Conservation (phyloP, 2,888 invertebrate species). For the Eristalis arbustorum region DNA sequence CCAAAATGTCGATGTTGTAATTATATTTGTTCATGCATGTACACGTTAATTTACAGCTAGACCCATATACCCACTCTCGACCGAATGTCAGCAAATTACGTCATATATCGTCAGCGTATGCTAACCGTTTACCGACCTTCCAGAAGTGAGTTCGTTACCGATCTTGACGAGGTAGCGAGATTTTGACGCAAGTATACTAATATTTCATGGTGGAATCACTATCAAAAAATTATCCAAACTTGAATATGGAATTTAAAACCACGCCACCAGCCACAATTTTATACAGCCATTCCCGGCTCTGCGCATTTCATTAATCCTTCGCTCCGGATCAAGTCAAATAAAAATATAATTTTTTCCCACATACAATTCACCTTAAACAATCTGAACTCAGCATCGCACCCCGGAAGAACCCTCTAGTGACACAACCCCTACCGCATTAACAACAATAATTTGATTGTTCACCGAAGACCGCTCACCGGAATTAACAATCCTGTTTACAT, state of each 20-base stretch:
- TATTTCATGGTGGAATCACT: too few relatives aligned
- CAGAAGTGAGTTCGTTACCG: too few relatives aligned
- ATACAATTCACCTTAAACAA: constrained; percentile 65
- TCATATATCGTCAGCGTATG: too few relatives aligned
- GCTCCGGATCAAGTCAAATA: constrained; percentile 65
- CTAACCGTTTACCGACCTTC: too few relatives aligned
- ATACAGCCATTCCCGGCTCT: constrained; percentile 23
- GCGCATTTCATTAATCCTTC: constrained; percentile 15
- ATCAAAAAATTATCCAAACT: too few relatives aligned
- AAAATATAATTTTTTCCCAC: constrained; percentile 70
- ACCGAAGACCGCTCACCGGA: constrained; percentile 71
- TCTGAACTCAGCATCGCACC: constrained; percentile 62
- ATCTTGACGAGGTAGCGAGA: too few relatives aligned
- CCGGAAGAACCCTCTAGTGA: constrained; percentile 67
- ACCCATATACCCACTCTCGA: too few relatives aligned
- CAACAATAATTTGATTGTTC: constrained; percentile 80
- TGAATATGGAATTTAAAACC: constrained; percentile 18
- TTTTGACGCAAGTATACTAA: too few relatives aligned
- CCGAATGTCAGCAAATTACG: too few relatives aligned
- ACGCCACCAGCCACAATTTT: constrained; percentile 21
- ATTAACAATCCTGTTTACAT: constrained; percentile 79
- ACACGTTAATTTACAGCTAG: too few relatives aligned
- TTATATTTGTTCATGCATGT: too few relatives aligned
- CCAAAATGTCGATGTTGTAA: too few relatives aligned
- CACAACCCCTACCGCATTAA: constrained; percentile 73